Percentiles rank a stretch among this genome's conserved stretches.
Evolutionary conservation across 2,797 vertebrate species (phyloP).

Genomic region (Melanogrammus aeglefinus): DNA sequence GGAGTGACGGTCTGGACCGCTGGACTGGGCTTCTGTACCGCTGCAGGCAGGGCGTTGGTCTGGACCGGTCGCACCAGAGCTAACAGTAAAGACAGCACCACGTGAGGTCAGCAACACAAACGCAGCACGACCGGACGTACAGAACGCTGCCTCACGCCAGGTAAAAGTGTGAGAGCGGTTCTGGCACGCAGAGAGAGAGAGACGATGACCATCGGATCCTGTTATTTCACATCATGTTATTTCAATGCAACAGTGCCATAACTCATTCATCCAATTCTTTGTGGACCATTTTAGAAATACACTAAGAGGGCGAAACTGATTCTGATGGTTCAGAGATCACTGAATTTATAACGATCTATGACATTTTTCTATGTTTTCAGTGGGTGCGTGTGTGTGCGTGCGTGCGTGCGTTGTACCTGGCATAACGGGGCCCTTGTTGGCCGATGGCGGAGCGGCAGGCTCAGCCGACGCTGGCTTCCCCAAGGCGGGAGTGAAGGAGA

Average conservation of each 20-base stretch:
- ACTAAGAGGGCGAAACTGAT: too few species aligned
- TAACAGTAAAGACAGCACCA: constrained; percentile 27
- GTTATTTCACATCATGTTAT: background rate
- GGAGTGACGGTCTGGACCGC: constrained; percentile 49
- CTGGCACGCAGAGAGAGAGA: background rate
- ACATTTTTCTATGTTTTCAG: too few species aligned
- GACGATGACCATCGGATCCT: background rate
- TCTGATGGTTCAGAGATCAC: too few species aligned
- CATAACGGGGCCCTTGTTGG: constrained; percentile 56
- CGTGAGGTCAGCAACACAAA: background rate
- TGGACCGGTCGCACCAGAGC: constrained; percentile 70
- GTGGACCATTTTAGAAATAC: background rate
- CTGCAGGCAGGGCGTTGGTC: constrained; percentile 49
- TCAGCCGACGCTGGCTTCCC: constrained; percentile 67
- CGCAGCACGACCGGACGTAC: background rate
- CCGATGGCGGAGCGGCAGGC: constrained; percentile 31
- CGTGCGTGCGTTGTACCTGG: constrained; percentile 40
- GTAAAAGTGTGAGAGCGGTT: background rate
- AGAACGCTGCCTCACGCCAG: background rate
- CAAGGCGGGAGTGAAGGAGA: constrained; percentile 69
- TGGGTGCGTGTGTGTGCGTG: too few species aligned
- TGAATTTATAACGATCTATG: too few species aligned
- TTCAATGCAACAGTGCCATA: background rate
- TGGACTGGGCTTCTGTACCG: constrained; percentile 74
- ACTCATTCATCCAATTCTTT: background rate